Evolutionary conservation across 1,140 invertebrate species (phyloP).

Genomic region (Hypothenemus hampei): DNA sequence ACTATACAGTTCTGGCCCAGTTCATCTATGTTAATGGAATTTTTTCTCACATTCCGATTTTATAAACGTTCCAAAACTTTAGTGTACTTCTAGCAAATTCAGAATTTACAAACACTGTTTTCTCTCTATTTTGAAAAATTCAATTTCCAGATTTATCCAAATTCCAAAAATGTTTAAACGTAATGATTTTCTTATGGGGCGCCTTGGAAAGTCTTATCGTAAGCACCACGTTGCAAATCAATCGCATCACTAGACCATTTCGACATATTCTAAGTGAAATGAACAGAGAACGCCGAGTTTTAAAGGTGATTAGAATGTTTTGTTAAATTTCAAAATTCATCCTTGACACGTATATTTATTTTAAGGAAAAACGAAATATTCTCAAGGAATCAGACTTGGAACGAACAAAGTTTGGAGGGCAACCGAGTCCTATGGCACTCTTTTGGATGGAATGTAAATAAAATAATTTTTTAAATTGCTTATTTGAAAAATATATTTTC

Average conservation of each 20-base stretch:
- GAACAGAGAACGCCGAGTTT: neutral
- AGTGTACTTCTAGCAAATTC: too few species aligned
- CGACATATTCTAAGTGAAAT: conserved; percentile 2
- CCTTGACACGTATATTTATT: too few species aligned
- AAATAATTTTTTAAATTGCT: neutral
- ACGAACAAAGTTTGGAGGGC: conserved; percentile 9
- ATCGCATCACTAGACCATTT: conserved; percentile 1
- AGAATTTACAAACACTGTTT: too few species aligned
- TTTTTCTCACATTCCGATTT: too few species aligned
- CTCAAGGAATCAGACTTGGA: neutral
- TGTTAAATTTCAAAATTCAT: too few species aligned
- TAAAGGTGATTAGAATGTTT: conserved; percentile 8
- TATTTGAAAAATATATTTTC: neutral
- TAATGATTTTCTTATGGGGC: conserved; percentile 5
- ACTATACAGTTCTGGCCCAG: too few species aligned
- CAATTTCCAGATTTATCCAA: too few species aligned
- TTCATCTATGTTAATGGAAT: too few species aligned
- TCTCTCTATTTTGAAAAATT: too few species aligned
- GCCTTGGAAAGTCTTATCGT: conserved; percentile 6
- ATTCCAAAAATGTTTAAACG: conserved; percentile 1
- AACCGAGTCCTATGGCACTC: neutral
- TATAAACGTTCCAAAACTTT: too few species aligned
- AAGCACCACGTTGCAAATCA: neutral
- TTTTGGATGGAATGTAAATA: conserved; percentile 5
- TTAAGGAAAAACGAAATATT: conserved; percentile 11